phyloP scores from a whole-genome alignment of 2,113 vertebrate species.

The Mugil cephalus region DNA sequence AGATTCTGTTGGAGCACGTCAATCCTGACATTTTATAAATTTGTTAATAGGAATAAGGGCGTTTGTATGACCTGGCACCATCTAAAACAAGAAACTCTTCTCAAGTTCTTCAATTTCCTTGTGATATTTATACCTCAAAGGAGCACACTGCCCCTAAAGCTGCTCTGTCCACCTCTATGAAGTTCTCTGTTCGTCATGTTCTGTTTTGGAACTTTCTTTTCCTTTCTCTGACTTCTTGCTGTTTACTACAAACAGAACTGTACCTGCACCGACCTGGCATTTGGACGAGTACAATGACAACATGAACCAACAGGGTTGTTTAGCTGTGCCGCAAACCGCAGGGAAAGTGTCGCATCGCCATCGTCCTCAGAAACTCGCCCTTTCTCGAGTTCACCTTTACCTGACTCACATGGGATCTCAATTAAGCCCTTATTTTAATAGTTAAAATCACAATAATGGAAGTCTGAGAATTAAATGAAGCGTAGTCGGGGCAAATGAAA shows the following conservation, averaged over 20 bases:
- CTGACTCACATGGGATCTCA: not conserved
- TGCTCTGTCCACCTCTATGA: slow-evolving; percentile 1
- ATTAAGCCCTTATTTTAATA: no score
- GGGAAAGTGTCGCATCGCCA: not conserved
- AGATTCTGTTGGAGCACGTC: no score
- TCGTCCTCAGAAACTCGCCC: slow-evolving; percentile 33
- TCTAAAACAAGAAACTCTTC: not conserved
- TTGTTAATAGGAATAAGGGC: not conserved
- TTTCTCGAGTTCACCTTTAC: slow-evolving; percentile 24
- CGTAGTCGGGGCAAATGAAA: no score
- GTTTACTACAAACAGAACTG: slow-evolving; percentile 82
- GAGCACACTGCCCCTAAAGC: slow-evolving; percentile 1
- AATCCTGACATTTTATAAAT: no score
- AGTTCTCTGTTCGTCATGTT: slow-evolving; percentile 28
- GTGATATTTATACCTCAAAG: slow-evolving; percentile 30
- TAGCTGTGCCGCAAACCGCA: slow-evolving; percentile 4
- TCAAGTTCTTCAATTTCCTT: not conserved
- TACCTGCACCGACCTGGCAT: slow-evolving; percentile 65
- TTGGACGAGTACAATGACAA: slow-evolving; percentile 61
- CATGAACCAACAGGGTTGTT: slow-evolving; percentile 55
- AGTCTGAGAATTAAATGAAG: not conserved
- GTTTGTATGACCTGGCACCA: not conserved
- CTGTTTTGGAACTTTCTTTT: slow-evolving; percentile 77
- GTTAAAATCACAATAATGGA: not conserved
- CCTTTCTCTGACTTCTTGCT: slow-evolving; percentile 56